Evolutionary conservation across 2,113 vertebrate genomes (phyloP).

Genomic region (Nesoenas mayeri): DNA sequence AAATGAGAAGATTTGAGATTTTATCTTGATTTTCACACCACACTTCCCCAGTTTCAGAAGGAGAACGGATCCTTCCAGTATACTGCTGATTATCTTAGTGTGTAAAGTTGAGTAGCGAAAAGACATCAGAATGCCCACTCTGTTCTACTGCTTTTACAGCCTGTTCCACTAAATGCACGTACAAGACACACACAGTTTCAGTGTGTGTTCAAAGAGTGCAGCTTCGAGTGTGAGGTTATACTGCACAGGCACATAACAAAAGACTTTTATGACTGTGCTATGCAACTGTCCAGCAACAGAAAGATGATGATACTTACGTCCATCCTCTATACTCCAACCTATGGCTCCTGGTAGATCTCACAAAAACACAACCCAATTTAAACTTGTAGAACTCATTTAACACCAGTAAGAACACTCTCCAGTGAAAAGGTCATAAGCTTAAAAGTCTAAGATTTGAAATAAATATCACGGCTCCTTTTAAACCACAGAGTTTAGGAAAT

Average conservation of each 20-base stretch:
- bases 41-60: background rate
- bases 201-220: background rate
- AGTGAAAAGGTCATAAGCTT: background rate
- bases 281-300: background rate
- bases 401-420: background rate
- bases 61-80: background rate
- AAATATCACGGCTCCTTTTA: background rate
- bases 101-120: background rate
- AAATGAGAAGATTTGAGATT: background rate
- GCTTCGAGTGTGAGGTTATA: background rate
- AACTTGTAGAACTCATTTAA: background rate
- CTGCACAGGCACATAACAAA: background rate
- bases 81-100: background rate
- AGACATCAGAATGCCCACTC: rapidly evolving
- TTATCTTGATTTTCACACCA: background rate
- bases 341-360: background rate
- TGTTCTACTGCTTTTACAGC: background rate
- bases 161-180: background rate
- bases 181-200: background rate
- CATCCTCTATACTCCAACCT: background rate
- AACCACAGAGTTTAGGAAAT: background rate
- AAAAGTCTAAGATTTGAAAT: background rate
- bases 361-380: too few relatives aligned
- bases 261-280: background rate
- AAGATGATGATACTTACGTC: rapidly evolving